A percentile compares a stretch with the other conserved stretches of the same genome.
phyloP scores from a whole-genome alignment of 2,888 invertebrate species.

The Agrenia bidenticulata region DNA sequence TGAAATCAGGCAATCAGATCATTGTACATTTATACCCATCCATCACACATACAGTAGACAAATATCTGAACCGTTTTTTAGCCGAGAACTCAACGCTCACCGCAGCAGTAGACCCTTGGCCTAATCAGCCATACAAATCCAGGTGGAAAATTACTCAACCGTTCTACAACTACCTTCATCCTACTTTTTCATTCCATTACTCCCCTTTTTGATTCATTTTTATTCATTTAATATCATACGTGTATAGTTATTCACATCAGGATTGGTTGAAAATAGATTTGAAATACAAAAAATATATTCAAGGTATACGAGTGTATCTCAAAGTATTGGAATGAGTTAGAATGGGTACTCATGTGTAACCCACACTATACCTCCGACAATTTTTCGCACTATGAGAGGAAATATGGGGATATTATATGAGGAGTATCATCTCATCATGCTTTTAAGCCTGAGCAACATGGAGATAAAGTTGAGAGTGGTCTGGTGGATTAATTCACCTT shows the following conservation, averaged over 20 bases:
- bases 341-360: too few relatives aligned
- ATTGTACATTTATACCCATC: slow-evolving; percentile 8
- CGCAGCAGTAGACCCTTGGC: slow-evolving; percentile 9
- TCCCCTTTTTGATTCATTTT: neutral
- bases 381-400: neutral
- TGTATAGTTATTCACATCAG: too few relatives aligned
- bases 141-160: slow-evolving; percentile 25
- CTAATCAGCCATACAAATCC: slow-evolving; percentile 23
- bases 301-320: too few relatives aligned
- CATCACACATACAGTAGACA: neutral
- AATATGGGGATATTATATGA: too few relatives aligned
- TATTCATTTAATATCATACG: neutral
- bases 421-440: too few relatives aligned
- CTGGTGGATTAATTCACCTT: too few relatives aligned
- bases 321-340: too few relatives aligned
- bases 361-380: too few relatives aligned
- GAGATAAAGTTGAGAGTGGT: too few relatives aligned
- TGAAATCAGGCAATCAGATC: slow-evolving; percentile 12
- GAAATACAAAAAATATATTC: too few relatives aligned
- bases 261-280: too few relatives aligned
- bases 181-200: slow-evolving; percentile 11
- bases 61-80: slow-evolving; percentile 6
- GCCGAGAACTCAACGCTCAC: neutral
- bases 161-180: slow-evolving; percentile 18
- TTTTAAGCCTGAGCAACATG: too few relatives aligned